A percentile compares a stretch with the other conserved stretches of the same genome.
These are phyloP conservation scores for Mizuhopecten yessoensis DNA, from an alignment of 1,140 invertebrate genomes.

Conservation along the genomic window DNA sequence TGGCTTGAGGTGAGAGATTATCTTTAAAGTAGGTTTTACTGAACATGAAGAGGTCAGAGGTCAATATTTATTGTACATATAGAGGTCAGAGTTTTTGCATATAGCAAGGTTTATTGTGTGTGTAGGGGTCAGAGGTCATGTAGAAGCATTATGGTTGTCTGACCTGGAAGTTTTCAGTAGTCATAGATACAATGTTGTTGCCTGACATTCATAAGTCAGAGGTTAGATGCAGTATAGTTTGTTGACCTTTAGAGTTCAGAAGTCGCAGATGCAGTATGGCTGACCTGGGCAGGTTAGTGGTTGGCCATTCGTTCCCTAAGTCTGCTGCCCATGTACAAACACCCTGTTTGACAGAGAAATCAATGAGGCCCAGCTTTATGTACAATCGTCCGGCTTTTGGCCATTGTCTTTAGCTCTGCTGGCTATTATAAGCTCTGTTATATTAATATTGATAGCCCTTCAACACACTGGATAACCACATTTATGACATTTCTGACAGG, in stretches of 20 bases:
- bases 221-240: not conserved
- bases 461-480: not conserved
- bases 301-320: not conserved
- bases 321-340: not conserved
- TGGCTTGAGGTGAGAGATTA: no score
- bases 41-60: not conserved
- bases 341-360: slow-evolving; percentile 26
- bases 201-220: not conserved
- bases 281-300: not conserved
- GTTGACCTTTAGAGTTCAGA: not conserved
- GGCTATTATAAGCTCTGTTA: slow-evolving; percentile 27
- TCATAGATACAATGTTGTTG: not conserved
- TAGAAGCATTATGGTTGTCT: not conserved
- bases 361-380: not conserved
- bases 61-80: not conserved
- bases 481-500: not conserved
- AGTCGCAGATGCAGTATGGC: not conserved
- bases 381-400: not conserved
- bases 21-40: not conserved
- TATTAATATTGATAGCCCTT: slow-evolving; percentile 29
- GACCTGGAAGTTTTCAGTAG: not conserved
- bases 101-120: no score
- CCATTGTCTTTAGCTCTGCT: slow-evolving; percentile 16
- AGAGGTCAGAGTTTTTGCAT: not conserved
- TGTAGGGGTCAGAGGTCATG: not conserved